Evolutionary conservation across 2,888 invertebrate species (phyloP).

Genomic region (Julus scandinavius): DNA sequence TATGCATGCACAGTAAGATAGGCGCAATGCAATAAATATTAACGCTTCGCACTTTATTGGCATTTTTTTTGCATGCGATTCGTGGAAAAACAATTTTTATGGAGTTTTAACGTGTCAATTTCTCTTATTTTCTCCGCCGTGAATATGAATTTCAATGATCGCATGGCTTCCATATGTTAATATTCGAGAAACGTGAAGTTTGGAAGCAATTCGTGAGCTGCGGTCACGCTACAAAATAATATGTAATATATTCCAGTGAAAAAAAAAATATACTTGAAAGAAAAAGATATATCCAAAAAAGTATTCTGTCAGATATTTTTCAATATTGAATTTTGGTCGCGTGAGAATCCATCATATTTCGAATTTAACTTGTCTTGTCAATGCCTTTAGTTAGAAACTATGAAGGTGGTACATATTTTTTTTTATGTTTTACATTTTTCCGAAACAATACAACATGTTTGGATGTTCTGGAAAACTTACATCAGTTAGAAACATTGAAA

Average conservation of each 20-base stretch:
- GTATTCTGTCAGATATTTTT: neutral
- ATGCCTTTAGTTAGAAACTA: neutral
- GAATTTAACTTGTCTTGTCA: neutral
- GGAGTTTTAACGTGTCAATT: conserved; percentile 39
- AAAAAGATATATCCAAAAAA: conserved; percentile 4
- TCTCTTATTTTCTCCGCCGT: conserved; percentile 36
- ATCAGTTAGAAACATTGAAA: too few relatives aligned
- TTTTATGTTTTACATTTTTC: neutral
- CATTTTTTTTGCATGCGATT: neutral
- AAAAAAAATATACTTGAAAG: neutral
- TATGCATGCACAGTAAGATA: neutral
- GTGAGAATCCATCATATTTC: neutral
- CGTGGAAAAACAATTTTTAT: conserved; percentile 2
- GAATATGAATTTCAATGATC: conserved; percentile 30
- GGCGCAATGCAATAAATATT: conserved; percentile 27
- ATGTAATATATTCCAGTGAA: neutral
- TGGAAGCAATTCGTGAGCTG: neutral
- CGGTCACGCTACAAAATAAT: conserved; percentile 26
- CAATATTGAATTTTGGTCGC: neutral
- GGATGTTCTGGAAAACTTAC: too few relatives aligned
- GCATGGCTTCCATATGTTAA: conserved; percentile 42
- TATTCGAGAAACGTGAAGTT: neutral
- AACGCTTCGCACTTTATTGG: conserved; percentile 33
- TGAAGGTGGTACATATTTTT: neutral
- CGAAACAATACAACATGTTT: neutral